Conservation (phyloP, 2,888 invertebrate genomes). For the Pammene fasciana region DNA sequence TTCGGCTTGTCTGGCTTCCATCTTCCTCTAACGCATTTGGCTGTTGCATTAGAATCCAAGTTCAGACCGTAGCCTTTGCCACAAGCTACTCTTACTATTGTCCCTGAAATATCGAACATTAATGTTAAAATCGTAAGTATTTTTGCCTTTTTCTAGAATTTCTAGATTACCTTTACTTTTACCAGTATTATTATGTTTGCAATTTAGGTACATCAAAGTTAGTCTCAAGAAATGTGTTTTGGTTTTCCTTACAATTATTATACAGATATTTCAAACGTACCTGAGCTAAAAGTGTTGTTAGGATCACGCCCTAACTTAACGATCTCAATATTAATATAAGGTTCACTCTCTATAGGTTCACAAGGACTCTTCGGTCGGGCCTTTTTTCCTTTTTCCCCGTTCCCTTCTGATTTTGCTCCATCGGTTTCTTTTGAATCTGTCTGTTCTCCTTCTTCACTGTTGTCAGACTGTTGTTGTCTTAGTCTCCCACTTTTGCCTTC, state of each 20-base stretch:
- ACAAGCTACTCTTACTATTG: slow-evolving; percentile 89
- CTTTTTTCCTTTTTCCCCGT: slow-evolving; percentile 67
- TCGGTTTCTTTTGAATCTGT: slow-evolving; percentile 54
- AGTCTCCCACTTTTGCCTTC: slow-evolving; percentile 74
- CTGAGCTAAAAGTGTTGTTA: slow-evolving; percentile 88
- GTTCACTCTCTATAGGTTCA: slow-evolving; percentile 85
- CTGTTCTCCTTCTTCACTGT: slow-evolving; percentile 52
- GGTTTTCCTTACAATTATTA: too few species aligned
- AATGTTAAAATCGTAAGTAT: not conserved
- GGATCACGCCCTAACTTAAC: slow-evolving; percentile 88
- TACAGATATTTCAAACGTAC: slow-evolving; percentile 52
- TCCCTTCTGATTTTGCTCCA: slow-evolving; percentile 55
- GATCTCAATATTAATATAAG: slow-evolving; percentile 87
- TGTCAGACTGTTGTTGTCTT: slow-evolving; percentile 58
- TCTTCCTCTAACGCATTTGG: slow-evolving; percentile 91
- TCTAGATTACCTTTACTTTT: too few species aligned
- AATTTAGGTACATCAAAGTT: too few species aligned
- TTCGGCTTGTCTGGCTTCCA: slow-evolving; percentile 93
- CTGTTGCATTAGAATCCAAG: slow-evolving; percentile 88
- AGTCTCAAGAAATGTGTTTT: too few species aligned
- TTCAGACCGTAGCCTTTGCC: slow-evolving; percentile 90
- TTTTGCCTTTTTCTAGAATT: not conserved
- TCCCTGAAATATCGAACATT: slow-evolving; percentile 70
- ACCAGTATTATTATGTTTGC: too few species aligned
- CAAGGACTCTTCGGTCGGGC: slow-evolving; percentile 86